Percentiles rank a stretch among this genome's conserved stretches.
These are phyloP conservation scores for Stegodyphus mimosarum DNA, from an alignment of 1,140 invertebrate genomes.

Conservation along the genomic window DNA sequence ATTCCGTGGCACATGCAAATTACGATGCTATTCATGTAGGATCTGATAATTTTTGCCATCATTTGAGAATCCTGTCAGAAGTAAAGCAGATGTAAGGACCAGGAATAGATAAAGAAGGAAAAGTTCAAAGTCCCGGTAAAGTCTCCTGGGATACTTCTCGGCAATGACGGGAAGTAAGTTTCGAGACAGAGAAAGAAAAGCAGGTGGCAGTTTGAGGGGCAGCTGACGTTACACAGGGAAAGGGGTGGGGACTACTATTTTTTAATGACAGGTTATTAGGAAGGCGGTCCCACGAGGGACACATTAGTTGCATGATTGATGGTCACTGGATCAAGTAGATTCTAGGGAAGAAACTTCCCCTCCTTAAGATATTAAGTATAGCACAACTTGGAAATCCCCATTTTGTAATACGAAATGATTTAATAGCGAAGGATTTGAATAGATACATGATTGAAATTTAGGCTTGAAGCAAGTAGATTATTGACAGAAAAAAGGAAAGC, in stretches of 20 bases:
- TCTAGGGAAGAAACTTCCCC: neutral
- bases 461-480: neutral
- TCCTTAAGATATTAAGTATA: neutral
- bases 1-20: too few species aligned
- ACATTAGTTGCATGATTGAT: constrained; percentile 21
- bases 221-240: neutral
- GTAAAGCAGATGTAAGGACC: too few species aligned
- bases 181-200: neutral
- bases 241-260: constrained; percentile 4
- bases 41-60: too few species aligned
- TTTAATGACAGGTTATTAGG: constrained; percentile 46
- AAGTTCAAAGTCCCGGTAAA: too few species aligned
- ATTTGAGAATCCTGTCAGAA: too few species aligned
- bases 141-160: too few species aligned
- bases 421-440: neutral
- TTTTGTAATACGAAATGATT: neutral
- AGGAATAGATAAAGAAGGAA: too few species aligned
- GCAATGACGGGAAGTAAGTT: too few species aligned
- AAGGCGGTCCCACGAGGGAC: constrained; percentile 3
- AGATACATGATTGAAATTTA: neutral
- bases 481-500: neutral
- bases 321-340: neutral
- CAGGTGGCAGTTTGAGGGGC: neutral
- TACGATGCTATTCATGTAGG: too few species aligned
- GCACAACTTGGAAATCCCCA: neutral